Evolutionary conservation across 2,113 vertebrate genomes (phyloP), one percentile per base, ranked within the genome.

Genomic region (Upupa epops): DNA sequence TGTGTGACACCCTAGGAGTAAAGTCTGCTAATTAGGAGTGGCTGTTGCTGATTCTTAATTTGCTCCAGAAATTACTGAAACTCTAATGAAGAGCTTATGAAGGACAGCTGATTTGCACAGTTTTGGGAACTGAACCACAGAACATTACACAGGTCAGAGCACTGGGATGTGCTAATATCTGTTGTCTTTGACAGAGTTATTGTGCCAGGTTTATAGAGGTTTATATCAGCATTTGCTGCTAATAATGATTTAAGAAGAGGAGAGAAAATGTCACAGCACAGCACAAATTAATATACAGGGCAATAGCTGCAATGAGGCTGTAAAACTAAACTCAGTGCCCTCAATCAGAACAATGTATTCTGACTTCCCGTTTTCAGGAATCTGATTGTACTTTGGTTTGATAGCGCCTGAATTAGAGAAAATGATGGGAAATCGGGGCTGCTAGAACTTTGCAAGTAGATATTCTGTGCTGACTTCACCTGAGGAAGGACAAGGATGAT

Each of bases 101-200:
- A 19, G 56, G 54, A 37, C 25, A 88, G 80, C 18, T 77, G 71
- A 80, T 87, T 42, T 81, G 60, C 42, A 63, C 13, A 77, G 52
- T 18, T 78, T 88, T 48, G 89, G 75, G 83, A 86, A 29, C 77
- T 49, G 81, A 81, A 51, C 5, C 75, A 48, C 24, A 36, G 68
- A 71, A 79, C 34, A 49, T 65, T 70, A 52, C 54, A 89, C 68
- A 87, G 86, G 76, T 92, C 94, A 93, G 36, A 90, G 61, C 16
- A 28, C 1, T 2, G 3, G 22, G 31, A 18, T 78, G 73, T 91
- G 66, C 45, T 73, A 74, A 25, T 76, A 65, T 59, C 59, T 84
- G 40, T 15, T 88, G 40, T 34, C 75, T 87, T 89, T 91, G 72
- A 65, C 84, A 86, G 45, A 58, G 60, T 31, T 77, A 65, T 71